These are phyloP conservation scores for Philereme vetulata DNA, from an alignment of 2,888 invertebrate genomes.

Conservation along the genomic window DNA sequence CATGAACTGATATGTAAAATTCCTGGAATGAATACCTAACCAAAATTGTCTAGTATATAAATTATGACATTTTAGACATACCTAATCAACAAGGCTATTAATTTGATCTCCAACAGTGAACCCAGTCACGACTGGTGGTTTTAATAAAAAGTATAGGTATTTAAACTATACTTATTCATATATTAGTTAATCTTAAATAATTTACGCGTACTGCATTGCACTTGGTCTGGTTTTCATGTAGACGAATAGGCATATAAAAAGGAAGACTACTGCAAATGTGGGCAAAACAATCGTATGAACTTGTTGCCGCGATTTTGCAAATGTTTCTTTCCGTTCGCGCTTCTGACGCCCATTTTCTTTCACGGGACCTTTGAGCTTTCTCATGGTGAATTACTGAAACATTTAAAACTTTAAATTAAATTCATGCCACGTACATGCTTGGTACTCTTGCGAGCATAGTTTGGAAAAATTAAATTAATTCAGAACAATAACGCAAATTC, in stretches of 20 bases:
- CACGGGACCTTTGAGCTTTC: slow-evolving; percentile 90
- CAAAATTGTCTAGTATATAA: too few relatives aligned
- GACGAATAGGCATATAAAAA: slow-evolving; percentile 89
- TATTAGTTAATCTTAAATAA: not conserved
- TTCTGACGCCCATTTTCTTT: slow-evolving; percentile 94
- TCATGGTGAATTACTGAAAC: slow-evolving; percentile 82
- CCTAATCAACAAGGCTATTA: too few relatives aligned
- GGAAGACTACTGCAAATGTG: slow-evolving; percentile 86
- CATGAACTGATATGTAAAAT: slow-evolving; percentile 27
- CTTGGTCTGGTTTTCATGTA: slow-evolving; percentile 91
- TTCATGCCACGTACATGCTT: slow-evolving; percentile 16
- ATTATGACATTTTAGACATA: not conserved
- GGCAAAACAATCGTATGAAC: slow-evolving; percentile 91
- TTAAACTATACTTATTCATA: too few relatives aligned
- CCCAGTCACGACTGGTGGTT: slow-evolving; percentile 8
- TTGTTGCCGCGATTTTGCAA: slow-evolving; percentile 90
- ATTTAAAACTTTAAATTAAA: not conserved
- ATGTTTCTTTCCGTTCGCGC: slow-evolving; percentile 93
- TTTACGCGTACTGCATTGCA: slow-evolving; percentile 68
- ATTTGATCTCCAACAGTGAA: slow-evolving; percentile 1
- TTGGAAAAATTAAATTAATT: not conserved
- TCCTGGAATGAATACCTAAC: slow-evolving; percentile 9
- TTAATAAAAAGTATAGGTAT: too few relatives aligned
- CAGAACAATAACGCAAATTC: not conserved
- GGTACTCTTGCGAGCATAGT: not conserved